Evolutionary conservation across 2,888 invertebrate genomes (phyloP), one percentile per base, ranked within the genome.

Genomic region (Gastrophysa polygoni): DNA sequence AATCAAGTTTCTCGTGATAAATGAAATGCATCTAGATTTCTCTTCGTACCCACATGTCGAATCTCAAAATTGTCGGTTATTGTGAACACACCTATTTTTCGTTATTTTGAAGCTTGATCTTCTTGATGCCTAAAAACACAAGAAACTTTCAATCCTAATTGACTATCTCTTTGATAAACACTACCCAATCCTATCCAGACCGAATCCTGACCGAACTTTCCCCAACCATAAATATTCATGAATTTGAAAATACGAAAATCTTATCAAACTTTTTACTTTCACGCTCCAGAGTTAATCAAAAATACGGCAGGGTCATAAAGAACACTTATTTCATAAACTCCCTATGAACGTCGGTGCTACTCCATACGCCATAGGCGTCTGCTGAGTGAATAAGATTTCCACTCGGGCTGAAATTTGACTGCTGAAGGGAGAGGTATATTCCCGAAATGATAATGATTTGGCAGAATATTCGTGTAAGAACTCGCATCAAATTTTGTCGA

Each of bases 251-350:
- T 59, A 47, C 32, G 48, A 29, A 59, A 54, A 59, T 43, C 47
- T 49, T 59, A 59, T 59, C 10, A 59, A 59, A 59, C 59, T 59
- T 55, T 59, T 47, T 43, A 59, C 54, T 59, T 49, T 43, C 54
- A 43, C 59, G 59, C 47, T 48, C 49, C 21, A 11, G 38, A 59
- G 59, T 59, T 59, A 55, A 59, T 59, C 52, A 59, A 59, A 59
- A 59, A 59, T 54, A 59, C 55, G 20, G 59, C 43, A 18, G 47
- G 48, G 54, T 43, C 59, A 59, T 59, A 59, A 59, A 59, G 55
- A 54, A 59, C 54, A 59, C 59, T 59, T 59, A 59, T 59, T 59
- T 47, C 48, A 28, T 55, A 55, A 59, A 54, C 54, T 59, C 49
- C 38, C 48, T 48, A 54, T 55, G 55, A 17, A 59, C 54, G 59